Percentiles rank a stretch among this genome's conserved stretches.
phyloP scores from a whole-genome alignment of 2,113 vertebrate species.

The Mobula birostris region DNA sequence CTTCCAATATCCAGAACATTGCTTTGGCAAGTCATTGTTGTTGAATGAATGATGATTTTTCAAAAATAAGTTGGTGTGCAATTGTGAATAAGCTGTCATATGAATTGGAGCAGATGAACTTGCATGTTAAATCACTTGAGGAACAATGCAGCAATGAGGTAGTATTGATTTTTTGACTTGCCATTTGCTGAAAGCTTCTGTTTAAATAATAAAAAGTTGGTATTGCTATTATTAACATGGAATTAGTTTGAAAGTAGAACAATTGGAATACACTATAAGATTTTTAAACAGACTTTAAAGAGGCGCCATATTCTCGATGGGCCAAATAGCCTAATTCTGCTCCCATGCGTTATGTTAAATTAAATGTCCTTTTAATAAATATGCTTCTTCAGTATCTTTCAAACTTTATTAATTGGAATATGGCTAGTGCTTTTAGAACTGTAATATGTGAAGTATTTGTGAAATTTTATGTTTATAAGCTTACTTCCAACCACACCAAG shows the following conservation, averaged over 20 bases:
- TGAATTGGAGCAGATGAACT: background rate
- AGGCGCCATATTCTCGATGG: background rate
- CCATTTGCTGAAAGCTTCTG: background rate
- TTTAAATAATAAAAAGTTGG: background rate
- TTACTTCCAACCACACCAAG: background rate
- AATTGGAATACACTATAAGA: background rate
- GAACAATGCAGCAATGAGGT: background rate
- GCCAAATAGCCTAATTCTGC: too few species aligned
- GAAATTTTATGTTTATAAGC: conserved; percentile 16
- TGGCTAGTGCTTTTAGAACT: background rate
- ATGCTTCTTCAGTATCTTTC: background rate
- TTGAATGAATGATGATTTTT: background rate
- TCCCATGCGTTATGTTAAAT: background rate
- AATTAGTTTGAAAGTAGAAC: background rate
- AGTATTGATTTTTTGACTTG: background rate
- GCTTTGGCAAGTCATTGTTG: background rate
- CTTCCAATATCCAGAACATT: background rate
- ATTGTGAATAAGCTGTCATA: background rate
- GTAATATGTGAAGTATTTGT: background rate
- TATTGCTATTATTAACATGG: background rate
- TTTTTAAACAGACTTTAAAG: background rate
- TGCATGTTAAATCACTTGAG: background rate
- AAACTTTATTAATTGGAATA: background rate
- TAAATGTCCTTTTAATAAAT: background rate
- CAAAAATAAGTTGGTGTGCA: background rate